A percentile compares a stretch with the other conserved stretches of the same genome.
Evolutionary conservation across 1,140 invertebrate genomes (phyloP).

Genomic region (Sycophila sp.): DNA sequence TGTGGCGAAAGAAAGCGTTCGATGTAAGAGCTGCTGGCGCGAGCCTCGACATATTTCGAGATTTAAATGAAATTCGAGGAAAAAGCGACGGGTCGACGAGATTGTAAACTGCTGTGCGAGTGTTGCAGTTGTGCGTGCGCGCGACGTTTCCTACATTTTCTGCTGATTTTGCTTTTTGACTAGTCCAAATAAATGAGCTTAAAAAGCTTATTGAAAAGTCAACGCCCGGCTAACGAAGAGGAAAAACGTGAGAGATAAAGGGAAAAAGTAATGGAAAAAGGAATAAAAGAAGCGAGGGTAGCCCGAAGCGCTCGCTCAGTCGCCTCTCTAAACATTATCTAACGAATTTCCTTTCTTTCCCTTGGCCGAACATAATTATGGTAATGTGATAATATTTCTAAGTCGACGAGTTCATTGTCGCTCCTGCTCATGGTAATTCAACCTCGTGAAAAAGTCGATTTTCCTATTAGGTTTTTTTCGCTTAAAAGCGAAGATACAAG

Average conservation of each 20-base stretch:
- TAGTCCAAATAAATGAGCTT: background rate
- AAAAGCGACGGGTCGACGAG: too few relatives aligned
- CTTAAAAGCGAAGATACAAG: too few relatives aligned
- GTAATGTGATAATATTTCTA: conserved; percentile 1
- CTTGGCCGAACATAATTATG: conserved; percentile 3
- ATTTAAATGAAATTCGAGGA: background rate
- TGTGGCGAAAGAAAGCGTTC: background rate
- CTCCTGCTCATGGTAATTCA: background rate
- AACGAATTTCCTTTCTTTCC: background rate
- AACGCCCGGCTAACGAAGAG: background rate
- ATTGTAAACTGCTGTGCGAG: too few relatives aligned
- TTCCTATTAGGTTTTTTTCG: too few relatives aligned
- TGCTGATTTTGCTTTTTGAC: background rate
- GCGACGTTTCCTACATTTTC: background rate
- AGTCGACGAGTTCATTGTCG: background rate
- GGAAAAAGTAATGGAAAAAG: background rate
- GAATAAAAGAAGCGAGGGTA: background rate
- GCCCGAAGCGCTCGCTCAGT: background rate
- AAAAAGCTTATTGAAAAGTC: conserved; percentile 2
- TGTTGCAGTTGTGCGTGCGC: background rate
- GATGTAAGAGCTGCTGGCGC: background rate
- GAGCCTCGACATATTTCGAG: conserved; percentile 4
- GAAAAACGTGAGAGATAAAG: background rate
- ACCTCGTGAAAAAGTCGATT: background rate
- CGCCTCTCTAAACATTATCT: conserved; percentile 5